Evolutionary conservation across 2,113 vertebrate species (phyloP).

Genomic region (Motacilla tschutschensis): DNA sequence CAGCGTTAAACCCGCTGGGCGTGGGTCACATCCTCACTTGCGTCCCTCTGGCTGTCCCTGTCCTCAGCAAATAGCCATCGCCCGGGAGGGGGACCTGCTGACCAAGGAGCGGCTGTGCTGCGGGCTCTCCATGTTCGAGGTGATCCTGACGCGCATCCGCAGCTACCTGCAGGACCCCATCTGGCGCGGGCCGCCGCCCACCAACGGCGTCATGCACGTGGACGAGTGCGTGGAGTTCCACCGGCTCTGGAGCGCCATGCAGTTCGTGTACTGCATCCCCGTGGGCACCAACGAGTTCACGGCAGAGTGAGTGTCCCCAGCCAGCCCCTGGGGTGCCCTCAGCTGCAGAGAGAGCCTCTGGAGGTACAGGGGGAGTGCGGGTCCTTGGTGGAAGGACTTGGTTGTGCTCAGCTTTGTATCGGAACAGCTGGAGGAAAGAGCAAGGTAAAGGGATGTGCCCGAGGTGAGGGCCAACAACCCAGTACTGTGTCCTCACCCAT

Average conservation of each 20-base stretch:
- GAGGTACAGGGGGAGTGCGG: accelerated
- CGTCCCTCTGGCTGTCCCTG: conserved; percentile 28
- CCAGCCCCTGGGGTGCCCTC: not conserved
- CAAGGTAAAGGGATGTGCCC: not conserved
- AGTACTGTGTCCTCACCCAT: not conserved
- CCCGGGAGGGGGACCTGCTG: conserved; percentile 95
- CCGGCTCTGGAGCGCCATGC: conserved; percentile 98
- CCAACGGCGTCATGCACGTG: conserved; percentile 97
- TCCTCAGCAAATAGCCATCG: conserved; percentile 96
- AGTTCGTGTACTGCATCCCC: conserved; percentile 97
- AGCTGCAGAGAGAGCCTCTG: not conserved
- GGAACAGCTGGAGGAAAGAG: not conserved
- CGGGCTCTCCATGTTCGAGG: conserved; percentile 97
- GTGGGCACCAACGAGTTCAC: conserved; percentile 98
- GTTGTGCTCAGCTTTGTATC: not conserved
- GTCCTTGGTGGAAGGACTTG: not conserved
- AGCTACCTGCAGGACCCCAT: conserved; percentile 96
- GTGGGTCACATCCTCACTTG: not conserved
- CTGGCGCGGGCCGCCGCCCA: conserved; percentile 95
- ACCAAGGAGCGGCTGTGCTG: conserved; percentile 98
- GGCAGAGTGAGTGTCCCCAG: conserved; percentile 85
- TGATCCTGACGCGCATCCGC: conserved; percentile 94
- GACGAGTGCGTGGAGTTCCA: conserved; percentile 98
- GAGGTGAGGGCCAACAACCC: not conserved
- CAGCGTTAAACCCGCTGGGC: not conserved